Evolutionary conservation across 1,140 invertebrate genomes (phyloP), one percentile per base, ranked within the genome.

Genomic region (Drosophila teissieri): DNA sequence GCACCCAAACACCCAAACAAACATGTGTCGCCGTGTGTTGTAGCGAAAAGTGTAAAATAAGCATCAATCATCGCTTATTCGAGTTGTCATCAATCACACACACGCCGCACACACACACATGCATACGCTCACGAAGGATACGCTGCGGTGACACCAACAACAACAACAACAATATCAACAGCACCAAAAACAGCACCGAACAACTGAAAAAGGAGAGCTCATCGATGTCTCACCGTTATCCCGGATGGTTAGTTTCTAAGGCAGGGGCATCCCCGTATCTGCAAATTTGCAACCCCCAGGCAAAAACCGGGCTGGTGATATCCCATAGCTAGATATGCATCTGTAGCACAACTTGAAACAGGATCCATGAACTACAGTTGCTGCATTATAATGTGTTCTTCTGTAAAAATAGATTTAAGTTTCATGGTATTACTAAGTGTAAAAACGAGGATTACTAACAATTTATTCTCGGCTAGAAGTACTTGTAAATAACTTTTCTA

Each of bases 31-130:
- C 83, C 79, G 83, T 82, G 84, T 86, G 70, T 83, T 86, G 78
- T 88, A 65, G 78, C 84, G 84, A 86, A 90, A 86, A 86, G 86
- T 90, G 86, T 90, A 86, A 90, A 89, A 84, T 78, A 88, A 91
- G 83, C 88, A 91, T 91, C 88, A 91, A 91, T 91, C 88, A 91
- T 91, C 78, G 88, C 88, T 91, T 91, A 90, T 90, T 86, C 86
- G 86, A 90, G 70, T 91, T 91, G 83, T 84, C 88, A 91, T 91
- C 88, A 91, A 91, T 91, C 88, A 91, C 83, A 74, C 76, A 85
- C 81, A 84, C 81, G 73, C 42, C 77, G 76, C 76, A 84, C 76
- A 78, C 80, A 70, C 60, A 74, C 73, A 73, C 68, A 24, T 24
- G 3, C 3, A 31, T 3, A 7, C 1, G 27, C 27, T 27, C 27